These are phyloP conservation scores for Diadophis punctatus DNA, from an alignment of 2,113 vertebrate species.

Conservation along the genomic window DNA sequence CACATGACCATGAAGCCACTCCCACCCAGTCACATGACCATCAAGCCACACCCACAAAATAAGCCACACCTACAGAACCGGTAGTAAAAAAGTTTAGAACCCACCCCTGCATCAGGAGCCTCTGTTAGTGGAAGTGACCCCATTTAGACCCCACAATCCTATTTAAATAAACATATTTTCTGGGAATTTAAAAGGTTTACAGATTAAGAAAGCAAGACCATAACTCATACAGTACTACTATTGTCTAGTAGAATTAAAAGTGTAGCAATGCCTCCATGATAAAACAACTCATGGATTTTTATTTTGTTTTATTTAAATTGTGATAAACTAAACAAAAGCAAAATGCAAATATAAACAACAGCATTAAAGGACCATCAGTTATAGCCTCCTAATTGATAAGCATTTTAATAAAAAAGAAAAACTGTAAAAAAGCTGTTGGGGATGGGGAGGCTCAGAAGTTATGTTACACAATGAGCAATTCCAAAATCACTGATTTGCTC, in stretches of 20 bases:
- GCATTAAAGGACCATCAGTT: neutral
- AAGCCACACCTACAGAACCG: too few relatives aligned
- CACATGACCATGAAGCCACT: too few relatives aligned
- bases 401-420: neutral
- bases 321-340: neutral
- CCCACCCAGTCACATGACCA: too few relatives aligned
- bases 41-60: too few relatives aligned
- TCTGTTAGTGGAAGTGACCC: neutral
- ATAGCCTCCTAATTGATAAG: neutral
- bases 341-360: neutral
- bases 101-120: neutral
- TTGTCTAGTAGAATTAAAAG: neutral
- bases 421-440: neutral
- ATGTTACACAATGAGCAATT: neutral
- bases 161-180: neutral
- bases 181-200: neutral
- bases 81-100: too few relatives aligned
- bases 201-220: neutral
- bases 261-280: neutral
- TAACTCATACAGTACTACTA: neutral
- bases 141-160: neutral
- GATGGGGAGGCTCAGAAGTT: neutral
- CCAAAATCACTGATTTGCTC: neutral
- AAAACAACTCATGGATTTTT: neutral
- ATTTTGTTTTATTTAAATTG: neutral